Base-by-base conservation (phyloP, 2,113 vertebrate genomes). In the Phylloscopus trochilus region DNA sequence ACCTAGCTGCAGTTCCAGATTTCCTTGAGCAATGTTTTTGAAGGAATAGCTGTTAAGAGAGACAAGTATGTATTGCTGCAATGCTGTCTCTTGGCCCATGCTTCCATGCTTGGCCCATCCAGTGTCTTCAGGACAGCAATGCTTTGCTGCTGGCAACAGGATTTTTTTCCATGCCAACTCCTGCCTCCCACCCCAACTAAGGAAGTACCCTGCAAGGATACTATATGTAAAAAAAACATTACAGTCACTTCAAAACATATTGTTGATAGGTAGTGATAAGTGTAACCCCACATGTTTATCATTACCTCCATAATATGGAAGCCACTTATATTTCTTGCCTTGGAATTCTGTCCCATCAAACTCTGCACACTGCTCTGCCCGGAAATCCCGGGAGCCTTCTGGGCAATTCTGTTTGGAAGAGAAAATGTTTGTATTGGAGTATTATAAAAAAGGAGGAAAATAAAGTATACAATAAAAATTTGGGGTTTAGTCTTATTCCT, bases 291-390 rank as follows among this genome's bases (percentile, higher is more conserved):
- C 7, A 7, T 7, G 15, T 60, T 93, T 83, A 51, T 62, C 14
- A 63, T 92, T 95, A 99, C 99, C 99, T 98, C 98, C 98, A 4
- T 99, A 99, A 97, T 99, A 99, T 0, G 99, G 98, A 70, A 99
- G 98, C 99, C 99, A 99, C 88, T 98, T 98, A 97, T 99, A 98
- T 72, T 79, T 98, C 86, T 98, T 99, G 23, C 99, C 99, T 95
- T 99, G 98, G 95, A 99, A 99, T 88, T 99, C 98, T 6, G 63
- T 97, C 33, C 98, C 98, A 14, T 99, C 99, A 2, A 99, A 99
- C 89, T 98, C 97, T 8, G 99, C 92, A 87, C 99, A 99, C 93
- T 99, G 99, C 91, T 99, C 98, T 10, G 99, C 99, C 26, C 99
- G 97, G 97, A 99, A 99, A 93, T 99, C 99, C 27, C 44, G 92